Conservation (phyloP, 2,113 vertebrate species). For the Pelecanoides urinatrix region DNA sequence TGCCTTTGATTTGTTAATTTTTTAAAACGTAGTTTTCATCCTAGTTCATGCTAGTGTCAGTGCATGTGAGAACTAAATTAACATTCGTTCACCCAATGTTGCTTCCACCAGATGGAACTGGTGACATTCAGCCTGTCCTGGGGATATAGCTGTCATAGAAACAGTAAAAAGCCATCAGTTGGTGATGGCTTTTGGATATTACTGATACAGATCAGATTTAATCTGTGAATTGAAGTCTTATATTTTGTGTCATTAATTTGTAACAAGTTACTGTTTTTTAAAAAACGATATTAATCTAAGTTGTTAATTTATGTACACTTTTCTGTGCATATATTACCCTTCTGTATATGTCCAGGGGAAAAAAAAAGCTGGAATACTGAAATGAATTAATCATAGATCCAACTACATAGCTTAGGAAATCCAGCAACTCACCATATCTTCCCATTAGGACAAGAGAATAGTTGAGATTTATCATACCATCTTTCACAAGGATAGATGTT, state of each 20-base stretch:
- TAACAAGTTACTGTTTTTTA: neutral
- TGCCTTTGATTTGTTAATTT: conserved; percentile 26
- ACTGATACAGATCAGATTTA: neutral
- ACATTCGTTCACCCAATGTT: neutral
- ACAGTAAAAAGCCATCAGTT: neutral
- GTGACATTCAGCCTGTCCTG: conserved; percentile 1
- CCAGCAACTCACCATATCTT: neutral
- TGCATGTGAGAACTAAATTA: conserved; percentile 23
- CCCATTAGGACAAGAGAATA: neutral
- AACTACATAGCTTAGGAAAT: neutral
- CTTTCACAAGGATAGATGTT: neutral
- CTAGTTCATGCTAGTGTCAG: neutral
- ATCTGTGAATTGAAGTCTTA: neutral
- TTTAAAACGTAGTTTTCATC: conserved; percentile 24
- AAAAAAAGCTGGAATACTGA: neutral
- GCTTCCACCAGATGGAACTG: conserved; percentile 44
- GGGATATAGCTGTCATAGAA: conserved; percentile 27
- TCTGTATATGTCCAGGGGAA: neutral
- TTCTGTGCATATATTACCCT: neutral
- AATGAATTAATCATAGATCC: neutral
- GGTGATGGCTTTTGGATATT: neutral
- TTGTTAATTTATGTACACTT: neutral
- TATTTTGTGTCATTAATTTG: neutral
- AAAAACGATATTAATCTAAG: neutral
- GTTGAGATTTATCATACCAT: neutral